These are phyloP conservation scores for Actinia tenebrosa DNA, from an alignment of 64 coral and sea anemone species.

Conservation along the genomic window DNA sequence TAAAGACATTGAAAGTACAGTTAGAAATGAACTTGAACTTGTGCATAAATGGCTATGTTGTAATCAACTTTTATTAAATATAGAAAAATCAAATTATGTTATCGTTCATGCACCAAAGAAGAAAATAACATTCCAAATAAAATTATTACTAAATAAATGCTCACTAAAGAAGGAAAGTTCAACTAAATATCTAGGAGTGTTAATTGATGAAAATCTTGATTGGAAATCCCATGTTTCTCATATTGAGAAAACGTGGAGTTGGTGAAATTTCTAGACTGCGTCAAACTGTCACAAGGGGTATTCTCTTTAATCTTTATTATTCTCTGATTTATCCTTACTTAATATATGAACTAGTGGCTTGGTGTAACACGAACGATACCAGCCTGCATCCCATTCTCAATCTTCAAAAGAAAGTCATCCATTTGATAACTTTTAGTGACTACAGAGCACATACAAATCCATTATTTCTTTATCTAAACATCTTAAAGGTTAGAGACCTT, in stretches of 20 bases:
- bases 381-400: conserved; percentile 12
- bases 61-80: conserved; percentile 30
- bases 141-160: neutral
- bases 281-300: too few relatives aligned
- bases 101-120: conserved; percentile 33
- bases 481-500: conserved; percentile 28
- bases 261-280: too few relatives aligned
- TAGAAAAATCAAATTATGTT: conserved; percentile 43
- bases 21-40: conserved; percentile 17
- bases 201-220: too few relatives aligned
- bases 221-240: too few relatives aligned
- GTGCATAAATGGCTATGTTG: conserved; percentile 29
- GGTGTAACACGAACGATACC: conserved; percentile 6
- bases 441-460: conserved; percentile 13
- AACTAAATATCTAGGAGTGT: too few relatives aligned
- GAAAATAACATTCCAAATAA: conserved; percentile 1
- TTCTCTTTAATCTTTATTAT: too few relatives aligned
- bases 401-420: conserved; percentile 26
- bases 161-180: too few relatives aligned
- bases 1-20: neutral
- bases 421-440: conserved; percentile 35
- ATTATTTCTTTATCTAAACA: conserved; percentile 32
- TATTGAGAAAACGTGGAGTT: too few relatives aligned
- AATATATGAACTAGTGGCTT: neutral
- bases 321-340: neutral